Evolutionary conservation across 2,113 vertebrate species (phyloP).

Genomic region (Ardeotis arabs): DNA sequence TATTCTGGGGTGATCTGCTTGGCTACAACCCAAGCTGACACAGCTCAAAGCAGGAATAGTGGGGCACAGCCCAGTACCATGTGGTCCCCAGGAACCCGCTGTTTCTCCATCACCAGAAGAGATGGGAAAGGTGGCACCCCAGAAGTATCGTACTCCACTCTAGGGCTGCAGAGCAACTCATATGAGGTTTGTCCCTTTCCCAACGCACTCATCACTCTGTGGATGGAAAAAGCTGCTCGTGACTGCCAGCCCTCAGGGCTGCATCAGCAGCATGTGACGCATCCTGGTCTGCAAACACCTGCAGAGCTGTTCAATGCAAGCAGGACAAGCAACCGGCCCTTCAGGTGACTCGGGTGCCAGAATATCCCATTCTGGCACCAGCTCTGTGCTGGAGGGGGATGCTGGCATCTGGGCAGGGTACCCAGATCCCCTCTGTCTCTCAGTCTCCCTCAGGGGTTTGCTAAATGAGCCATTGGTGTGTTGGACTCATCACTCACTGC

Average conservation of each 20-base stretch:
- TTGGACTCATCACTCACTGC: neutral
- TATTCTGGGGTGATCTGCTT: neutral
- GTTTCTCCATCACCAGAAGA: neutral
- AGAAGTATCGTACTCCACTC: fast-evolving
- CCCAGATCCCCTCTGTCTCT: neutral
- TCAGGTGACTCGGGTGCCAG: neutral
- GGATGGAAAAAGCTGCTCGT: neutral
- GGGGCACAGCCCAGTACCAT: neutral
- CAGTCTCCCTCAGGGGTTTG: neutral
- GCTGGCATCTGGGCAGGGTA: neutral
- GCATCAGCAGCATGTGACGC: neutral
- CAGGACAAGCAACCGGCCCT: neutral
- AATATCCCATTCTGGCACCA: neutral
- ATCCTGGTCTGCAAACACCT: neutral
- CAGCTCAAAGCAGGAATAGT: neutral
- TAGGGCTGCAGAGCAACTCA: neutral
- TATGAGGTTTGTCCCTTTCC: neutral
- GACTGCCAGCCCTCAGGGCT: neutral
- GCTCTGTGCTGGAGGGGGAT: neutral
- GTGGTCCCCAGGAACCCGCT: fast-evolving
- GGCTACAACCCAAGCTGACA: neutral
- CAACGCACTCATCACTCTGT: fast-evolving
- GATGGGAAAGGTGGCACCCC: neutral
- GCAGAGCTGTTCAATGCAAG: neutral
- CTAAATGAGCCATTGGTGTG: neutral